These are phyloP conservation scores for Drymodes brunneopygia DNA, from an alignment of 2,113 vertebrate species.

Conservation along the genomic window DNA sequence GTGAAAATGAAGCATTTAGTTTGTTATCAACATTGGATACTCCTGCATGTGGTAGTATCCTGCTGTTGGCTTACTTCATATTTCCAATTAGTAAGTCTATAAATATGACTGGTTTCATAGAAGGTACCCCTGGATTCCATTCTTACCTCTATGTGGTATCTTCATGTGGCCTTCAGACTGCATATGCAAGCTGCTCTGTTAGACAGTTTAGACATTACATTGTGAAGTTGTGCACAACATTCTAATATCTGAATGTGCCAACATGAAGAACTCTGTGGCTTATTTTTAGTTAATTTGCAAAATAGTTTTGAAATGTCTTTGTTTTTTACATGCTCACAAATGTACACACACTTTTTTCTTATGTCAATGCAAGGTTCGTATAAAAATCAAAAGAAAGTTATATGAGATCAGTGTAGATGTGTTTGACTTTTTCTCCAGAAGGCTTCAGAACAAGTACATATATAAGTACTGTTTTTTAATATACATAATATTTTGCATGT, in stretches of 20 bases:
- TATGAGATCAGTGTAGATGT: neutral
- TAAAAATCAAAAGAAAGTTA: neutral
- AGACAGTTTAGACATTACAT: neutral
- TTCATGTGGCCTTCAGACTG: neutral
- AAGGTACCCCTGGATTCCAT: neutral
- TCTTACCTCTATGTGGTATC: neutral
- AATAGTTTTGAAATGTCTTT: neutral
- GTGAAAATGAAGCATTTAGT: neutral
- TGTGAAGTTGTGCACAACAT: neutral
- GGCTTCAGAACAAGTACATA: neutral
- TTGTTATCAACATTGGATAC: rapidly evolving
- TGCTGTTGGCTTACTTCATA: neutral
- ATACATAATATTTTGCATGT: neutral
- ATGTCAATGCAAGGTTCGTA: neutral
- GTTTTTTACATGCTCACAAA: neutral
- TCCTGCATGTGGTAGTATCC: neutral
- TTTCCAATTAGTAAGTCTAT: neutral
- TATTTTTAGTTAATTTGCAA: neutral
- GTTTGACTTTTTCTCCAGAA: neutral
- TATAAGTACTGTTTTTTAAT: neutral
- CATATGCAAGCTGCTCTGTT: neutral
- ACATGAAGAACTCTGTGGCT: neutral
- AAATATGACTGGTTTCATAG: neutral
- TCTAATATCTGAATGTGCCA: neutral
- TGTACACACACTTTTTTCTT: neutral